Evolutionary conservation across 2,797 vertebrate species (phyloP), one percentile per base, ranked within the genome.

Genomic region (Labeo calbasu): DNA sequence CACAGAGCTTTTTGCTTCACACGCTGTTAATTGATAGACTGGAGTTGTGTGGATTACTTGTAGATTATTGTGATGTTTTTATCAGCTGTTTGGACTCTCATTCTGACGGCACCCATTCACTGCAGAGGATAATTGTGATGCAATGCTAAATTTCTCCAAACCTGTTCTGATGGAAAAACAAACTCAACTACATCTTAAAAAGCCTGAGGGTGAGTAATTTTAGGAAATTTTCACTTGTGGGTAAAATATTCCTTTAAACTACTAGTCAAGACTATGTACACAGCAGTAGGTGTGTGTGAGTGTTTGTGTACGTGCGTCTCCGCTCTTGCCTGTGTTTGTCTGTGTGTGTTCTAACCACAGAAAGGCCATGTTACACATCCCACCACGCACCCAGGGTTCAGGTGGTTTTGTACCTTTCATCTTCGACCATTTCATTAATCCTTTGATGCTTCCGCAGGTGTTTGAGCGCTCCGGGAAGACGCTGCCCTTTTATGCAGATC

Each of bases 381-480:
- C 75, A 43, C 78, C 70, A 59, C 28, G 21, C 76, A 36, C 57
- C 46, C 72, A 21, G 82, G 75, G 75, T 75, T 78, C 63, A 84
- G 81, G 48, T 81, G 73, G 72, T 36, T 85, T 40, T 43, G 15
- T 48, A 51, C 40, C 81, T 88, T 88, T 88, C 69, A 88, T 88
- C 84, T 71, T 61, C 7, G 2, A 66, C 57, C 63, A 55, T 77
- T 82, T 86, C 55, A 57, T 36, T 32, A 82, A 84, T 82, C 79
- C 83, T 85, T 82, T 87, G 70, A 88, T 84, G 88, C 50, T 57
- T 72, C 75, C 82, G 65, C 88, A 88, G 88, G 86, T 87, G 84
- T 77, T 69, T 79, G 75, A 70, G 77, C 82, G 21, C 84, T 78
- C 75, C 65, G 1, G 82, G 82, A 59, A 57, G 40, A 78, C 11